These are phyloP conservation scores for Sebastes taczanowskii DNA, from an alignment of 2,797 vertebrate genomes.

Conservation along the genomic window DNA sequence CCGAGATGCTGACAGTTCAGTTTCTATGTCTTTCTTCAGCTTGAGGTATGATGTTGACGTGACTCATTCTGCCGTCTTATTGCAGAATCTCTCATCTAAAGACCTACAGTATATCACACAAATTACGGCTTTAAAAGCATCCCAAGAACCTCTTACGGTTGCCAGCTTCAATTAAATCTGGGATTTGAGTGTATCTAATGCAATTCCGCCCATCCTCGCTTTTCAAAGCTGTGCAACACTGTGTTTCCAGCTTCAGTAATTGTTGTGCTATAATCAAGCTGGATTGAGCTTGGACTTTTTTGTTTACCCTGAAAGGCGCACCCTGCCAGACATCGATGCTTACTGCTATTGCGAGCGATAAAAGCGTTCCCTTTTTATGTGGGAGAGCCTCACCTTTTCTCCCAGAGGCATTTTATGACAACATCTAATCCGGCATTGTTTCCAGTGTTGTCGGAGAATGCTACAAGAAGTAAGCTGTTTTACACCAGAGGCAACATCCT, in stretches of 20 bases:
- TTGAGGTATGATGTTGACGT: slow-evolving; percentile 22
- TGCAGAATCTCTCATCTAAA: slow-evolving; percentile 23
- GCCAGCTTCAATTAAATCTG: slow-evolving; percentile 62
- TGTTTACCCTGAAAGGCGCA: slow-evolving; percentile 37
- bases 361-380: slow-evolving; percentile 20
- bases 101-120: slow-evolving; percentile 32
- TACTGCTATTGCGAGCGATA: slow-evolving; percentile 12
- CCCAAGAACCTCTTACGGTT: slow-evolving; percentile 40
- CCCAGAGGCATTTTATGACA: slow-evolving; percentile 43
- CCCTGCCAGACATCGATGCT: slow-evolving; percentile 29
- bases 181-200: slow-evolving; percentile 56
- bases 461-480: slow-evolving; percentile 17
- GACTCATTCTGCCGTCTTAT: slow-evolving; percentile 32
- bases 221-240: slow-evolving; percentile 37
- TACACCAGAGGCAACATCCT: slow-evolving; percentile 35
- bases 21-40: not conserved
- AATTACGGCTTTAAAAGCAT: slow-evolving; percentile 53
- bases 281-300: slow-evolving; percentile 34
- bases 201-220: slow-evolving; percentile 35
- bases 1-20: not conserved
- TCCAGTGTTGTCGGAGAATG: not conserved
- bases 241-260: slow-evolving; percentile 36
- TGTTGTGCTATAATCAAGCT: slow-evolving; percentile 54
- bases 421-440: slow-evolving; percentile 51
- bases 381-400: slow-evolving; percentile 41